Conservation (phyloP, 2,888 invertebrate genomes). For the Vandiemenella viatica region DNA sequence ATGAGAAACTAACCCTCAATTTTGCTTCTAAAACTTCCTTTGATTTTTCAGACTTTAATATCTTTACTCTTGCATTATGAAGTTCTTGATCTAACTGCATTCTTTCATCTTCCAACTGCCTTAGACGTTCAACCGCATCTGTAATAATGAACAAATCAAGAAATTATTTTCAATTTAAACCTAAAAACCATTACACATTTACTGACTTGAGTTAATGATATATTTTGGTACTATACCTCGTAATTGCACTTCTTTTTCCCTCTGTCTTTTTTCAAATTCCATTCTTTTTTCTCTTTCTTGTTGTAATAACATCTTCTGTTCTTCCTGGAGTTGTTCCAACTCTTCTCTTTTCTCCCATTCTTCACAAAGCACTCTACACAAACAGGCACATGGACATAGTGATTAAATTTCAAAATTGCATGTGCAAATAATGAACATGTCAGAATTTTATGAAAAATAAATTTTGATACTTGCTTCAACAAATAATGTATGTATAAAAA, state of each 20-base stretch:
- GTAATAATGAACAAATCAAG: conserved; percentile 5
- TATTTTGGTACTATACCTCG: no score
- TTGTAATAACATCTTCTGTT: conserved; percentile 55
- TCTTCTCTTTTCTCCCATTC: conserved; percentile 75
- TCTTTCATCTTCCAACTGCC: conserved; percentile 52
- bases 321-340: conserved; percentile 60
- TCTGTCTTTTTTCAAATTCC: conserved; percentile 56
- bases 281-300: conserved; percentile 58
- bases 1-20: conserved; percentile 33
- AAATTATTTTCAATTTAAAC: neutral
- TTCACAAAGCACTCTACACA: conserved; percentile 49
- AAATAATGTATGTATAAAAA: no score
- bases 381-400: no score
- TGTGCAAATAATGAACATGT: no score
- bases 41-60: conserved; percentile 46
- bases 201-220: no score
- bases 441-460: no score
- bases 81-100: conserved; percentile 53
- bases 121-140: conserved; percentile 38
- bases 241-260: conserved; percentile 51
- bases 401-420: neutral
- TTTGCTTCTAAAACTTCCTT: conserved; percentile 41
- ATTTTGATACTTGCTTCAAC: no score
- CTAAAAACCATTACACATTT: no score
- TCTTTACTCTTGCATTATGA: conserved; percentile 50